Conservation (phyloP, 2,113 vertebrate species). For the Lamprotornis superbus region DNA sequence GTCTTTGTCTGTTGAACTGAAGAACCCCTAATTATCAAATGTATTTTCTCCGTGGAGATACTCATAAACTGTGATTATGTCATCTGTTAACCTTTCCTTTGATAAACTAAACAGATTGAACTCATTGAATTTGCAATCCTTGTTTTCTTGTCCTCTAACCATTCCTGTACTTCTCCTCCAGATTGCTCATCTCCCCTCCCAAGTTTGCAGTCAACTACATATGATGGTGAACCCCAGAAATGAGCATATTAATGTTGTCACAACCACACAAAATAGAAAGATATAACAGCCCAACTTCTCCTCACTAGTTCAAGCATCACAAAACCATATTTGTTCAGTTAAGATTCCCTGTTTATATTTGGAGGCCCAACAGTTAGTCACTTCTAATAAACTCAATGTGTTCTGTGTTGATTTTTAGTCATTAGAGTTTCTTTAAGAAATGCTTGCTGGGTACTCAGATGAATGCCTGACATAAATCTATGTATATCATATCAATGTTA, state of each 20-base stretch:
- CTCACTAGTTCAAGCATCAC: neutral
- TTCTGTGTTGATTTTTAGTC: constrained; percentile 21
- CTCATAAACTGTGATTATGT: constrained; percentile 35
- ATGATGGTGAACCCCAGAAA: neutral
- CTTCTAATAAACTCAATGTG: constrained; percentile 40
- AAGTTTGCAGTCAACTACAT: neutral
- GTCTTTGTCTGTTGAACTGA: constrained; percentile 34
- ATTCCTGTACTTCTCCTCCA: neutral
- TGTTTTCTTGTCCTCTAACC: neutral
- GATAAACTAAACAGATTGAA: constrained; percentile 47
- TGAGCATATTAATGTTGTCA: neutral
- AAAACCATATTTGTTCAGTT: constrained; percentile 6
- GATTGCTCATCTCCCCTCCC: neutral
- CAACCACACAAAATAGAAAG: neutral
- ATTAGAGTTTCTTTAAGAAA: constrained; percentile 1
- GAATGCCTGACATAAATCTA: neutral
- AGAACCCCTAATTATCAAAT: neutral
- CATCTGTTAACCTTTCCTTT: constrained; percentile 44
- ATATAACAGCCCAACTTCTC: neutral
- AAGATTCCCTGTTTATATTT: constrained; percentile 13
- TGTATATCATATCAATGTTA: neutral
- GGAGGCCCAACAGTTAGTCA: neutral
- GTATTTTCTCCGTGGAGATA: constrained; percentile 27
- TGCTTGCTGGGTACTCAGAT: neutral
- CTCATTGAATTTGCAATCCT: neutral